These are phyloP conservation scores for Acrocephalus arundinaceus DNA, from an alignment of 2,113 vertebrate species.

Conservation along the genomic window DNA sequence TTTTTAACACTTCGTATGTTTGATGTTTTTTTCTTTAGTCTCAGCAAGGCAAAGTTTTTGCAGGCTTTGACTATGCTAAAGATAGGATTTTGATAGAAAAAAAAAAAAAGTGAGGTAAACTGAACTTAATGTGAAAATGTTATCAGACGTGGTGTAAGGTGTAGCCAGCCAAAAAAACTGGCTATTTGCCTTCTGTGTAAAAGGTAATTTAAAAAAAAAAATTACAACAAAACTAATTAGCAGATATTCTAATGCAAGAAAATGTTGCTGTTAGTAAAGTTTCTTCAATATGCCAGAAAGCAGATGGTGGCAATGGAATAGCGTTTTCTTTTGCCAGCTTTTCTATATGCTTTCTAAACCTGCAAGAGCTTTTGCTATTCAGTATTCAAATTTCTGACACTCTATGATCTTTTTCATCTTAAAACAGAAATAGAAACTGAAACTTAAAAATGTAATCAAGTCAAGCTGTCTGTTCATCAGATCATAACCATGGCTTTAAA, in stretches of 20 bases:
- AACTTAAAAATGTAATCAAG: slow-evolving; percentile 76
- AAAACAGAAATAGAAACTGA: slow-evolving; percentile 78
- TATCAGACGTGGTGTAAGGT: slow-evolving; percentile 49
- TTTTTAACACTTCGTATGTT: slow-evolving; percentile 70
- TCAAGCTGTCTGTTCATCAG: slow-evolving; percentile 72
- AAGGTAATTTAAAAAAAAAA: slow-evolving; percentile 58
- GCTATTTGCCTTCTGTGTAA: slow-evolving; percentile 65
- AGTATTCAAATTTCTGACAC: slow-evolving; percentile 75
- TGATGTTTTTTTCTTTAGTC: slow-evolving; percentile 67
- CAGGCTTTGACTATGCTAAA: slow-evolving; percentile 59
- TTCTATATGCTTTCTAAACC: slow-evolving; percentile 80
- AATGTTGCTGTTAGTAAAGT: slow-evolving; percentile 75
- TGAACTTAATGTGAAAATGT: slow-evolving; percentile 56
- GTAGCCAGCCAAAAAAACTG: slow-evolving; percentile 46
- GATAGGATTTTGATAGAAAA: slow-evolving; percentile 37
- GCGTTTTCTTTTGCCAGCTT: slow-evolving; percentile 74
- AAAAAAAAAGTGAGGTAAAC: slow-evolving; percentile 31
- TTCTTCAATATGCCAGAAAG: slow-evolving; percentile 73
- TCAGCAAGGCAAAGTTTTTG: slow-evolving; percentile 56
- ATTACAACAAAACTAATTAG: slow-evolving; percentile 75
- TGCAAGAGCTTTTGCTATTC: slow-evolving; percentile 75
- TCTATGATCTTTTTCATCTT: slow-evolving; percentile 75
- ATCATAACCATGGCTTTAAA: slow-evolving; percentile 60
- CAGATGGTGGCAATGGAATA: slow-evolving; percentile 73
- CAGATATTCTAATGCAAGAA: slow-evolving; percentile 77